These are phyloP conservation scores for Aleadryas rufinucha DNA, from an alignment of 2,113 vertebrate genomes.

Conservation along the genomic window DNA sequence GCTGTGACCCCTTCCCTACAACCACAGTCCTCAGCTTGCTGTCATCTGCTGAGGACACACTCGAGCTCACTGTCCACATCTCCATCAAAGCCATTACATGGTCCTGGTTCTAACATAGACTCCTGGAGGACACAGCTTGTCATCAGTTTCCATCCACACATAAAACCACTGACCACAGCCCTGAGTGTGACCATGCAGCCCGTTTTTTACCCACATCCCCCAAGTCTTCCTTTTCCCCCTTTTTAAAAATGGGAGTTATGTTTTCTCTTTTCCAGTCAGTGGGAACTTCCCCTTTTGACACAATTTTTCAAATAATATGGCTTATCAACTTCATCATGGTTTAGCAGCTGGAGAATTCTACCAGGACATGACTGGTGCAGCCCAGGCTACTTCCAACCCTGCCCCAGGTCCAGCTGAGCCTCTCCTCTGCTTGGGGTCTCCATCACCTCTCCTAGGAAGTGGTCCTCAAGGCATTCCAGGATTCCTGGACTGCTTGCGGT, in stretches of 20 bases:
- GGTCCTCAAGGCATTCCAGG: neutral
- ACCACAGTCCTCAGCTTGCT: neutral
- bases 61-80: fast-evolving
- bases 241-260: neutral
- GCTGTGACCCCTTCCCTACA: neutral
- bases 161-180: neutral
- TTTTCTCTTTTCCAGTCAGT: neutral
- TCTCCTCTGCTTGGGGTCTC: neutral
- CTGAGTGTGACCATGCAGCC: neutral
- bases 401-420: neutral
- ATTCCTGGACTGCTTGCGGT: neutral
- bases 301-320: neutral
- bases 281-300: neutral
- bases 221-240: neutral
- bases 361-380: neutral
- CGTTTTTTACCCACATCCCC: neutral
- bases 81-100: neutral
- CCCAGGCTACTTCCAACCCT: neutral
- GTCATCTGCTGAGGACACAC: neutral
- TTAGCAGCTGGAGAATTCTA: neutral
- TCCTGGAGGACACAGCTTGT: neutral
- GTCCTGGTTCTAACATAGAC: neutral
- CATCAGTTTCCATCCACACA: neutral
- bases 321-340: neutral
- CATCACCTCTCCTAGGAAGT: neutral